Base-by-base conservation (phyloP, 1,140 invertebrate genomes). In the Drosophila baimaii region DNA sequence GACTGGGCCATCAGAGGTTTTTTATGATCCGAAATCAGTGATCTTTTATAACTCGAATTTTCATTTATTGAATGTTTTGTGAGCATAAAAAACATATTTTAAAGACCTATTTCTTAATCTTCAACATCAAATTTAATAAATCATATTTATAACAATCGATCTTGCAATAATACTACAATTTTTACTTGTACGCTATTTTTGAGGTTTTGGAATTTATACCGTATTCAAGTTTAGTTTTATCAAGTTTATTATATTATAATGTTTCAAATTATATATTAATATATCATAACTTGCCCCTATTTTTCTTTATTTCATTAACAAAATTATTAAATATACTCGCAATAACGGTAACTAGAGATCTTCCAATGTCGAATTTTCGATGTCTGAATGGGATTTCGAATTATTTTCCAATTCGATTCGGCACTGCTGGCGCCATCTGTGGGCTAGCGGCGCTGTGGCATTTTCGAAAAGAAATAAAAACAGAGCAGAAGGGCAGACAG, bases 351-450 rank as follows among this genome's bases (percentile, higher is more conserved):
- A 19, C 47, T 12, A 2, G 19, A 49, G n/a, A 17, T 17, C 25
- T 27, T 6, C 2, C 25, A n/a, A n/a, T 17, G 6, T 49, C 5
- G n/a, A 17, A 19, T 29, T 51, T 51, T 51, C 47, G 17, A 51
- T 19, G 17, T 51, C 31, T 13, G 3, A 51, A 5, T 2, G n/a
- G 9, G 37, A 9, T 12, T 37, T 23, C 29, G 13, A 55, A 33
- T 33, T 9, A 0, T 17, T 19, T 33, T 51, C 13, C 27, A 12
- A n/a, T 41, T 15, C 12, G 8, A 51, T 31, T 64, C 44, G 46
- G 33, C 15, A 46, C 49, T 51, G 25, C 33, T 81, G 64, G 81
- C 81, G 81, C 77, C 81, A 85, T 51, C 82, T 77, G 58, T 63
- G 54, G 77, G 37, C 27, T 10, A 31, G 5, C 31, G 31, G 13